Evolutionary conservation across 1,140 invertebrate genomes (phyloP).

Genomic region (Cherax destructor): DNA sequence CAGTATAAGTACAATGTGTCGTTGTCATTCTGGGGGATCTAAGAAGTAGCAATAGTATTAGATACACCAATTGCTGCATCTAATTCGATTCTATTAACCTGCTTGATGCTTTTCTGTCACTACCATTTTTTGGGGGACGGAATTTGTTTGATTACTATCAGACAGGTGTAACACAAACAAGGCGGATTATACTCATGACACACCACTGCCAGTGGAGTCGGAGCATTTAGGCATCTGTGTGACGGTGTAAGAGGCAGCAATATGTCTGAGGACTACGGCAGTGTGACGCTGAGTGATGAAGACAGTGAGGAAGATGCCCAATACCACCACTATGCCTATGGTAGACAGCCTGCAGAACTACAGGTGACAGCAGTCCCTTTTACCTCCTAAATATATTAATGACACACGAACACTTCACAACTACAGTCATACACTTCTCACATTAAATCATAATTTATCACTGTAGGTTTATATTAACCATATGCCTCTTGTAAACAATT

Average conservation of each 20-base stretch:
- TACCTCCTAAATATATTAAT: no score
- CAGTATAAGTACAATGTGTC: background rate
- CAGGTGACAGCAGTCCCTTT: conserved; percentile 8
- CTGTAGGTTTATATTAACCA: no score
- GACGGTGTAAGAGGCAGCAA: background rate
- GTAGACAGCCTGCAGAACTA: conserved; percentile 49
- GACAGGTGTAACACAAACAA: background rate
- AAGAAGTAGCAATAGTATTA: background rate
- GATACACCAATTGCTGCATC: background rate
- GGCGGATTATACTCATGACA: background rate
- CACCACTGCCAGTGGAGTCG: background rate
- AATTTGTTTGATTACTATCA: conserved; percentile 48
- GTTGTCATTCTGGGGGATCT: background rate
- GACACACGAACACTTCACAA: no score
- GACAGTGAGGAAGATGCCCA: conserved; percentile 60
- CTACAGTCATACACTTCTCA: no score
- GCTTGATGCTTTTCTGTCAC: conserved; percentile 15
- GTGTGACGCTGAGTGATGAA: conserved; percentile 46
- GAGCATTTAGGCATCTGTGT: background rate
- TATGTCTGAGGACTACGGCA: conserved; percentile 53
- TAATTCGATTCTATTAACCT: background rate
- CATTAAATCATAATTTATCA: no score
- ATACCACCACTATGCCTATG: background rate
- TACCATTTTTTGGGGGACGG: background rate
- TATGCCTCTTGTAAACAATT: no score